Conservation (phyloP, 2,113 vertebrate genomes). For the Psilopogon haemacephalus region DNA sequence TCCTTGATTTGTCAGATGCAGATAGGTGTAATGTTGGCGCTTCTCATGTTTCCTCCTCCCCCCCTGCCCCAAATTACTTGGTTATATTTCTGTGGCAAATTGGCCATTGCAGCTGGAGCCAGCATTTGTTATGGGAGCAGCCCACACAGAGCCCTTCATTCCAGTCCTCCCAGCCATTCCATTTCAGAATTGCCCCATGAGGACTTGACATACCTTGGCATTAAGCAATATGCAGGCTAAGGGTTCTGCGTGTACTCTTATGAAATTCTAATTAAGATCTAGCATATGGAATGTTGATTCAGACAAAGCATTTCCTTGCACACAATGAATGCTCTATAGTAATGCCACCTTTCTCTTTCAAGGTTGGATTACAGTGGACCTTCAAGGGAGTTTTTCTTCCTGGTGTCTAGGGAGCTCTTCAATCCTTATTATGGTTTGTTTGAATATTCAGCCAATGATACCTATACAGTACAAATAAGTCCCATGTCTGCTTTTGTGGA, state of each 20-base stretch:
- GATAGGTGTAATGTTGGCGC: neutral
- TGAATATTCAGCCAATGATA: constrained; percentile 99
- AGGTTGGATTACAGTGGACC: constrained; percentile 99
- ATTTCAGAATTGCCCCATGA: neutral
- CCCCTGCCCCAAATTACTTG: neutral
- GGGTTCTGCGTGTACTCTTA: constrained; percentile 21
- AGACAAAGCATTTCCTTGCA: neutral
- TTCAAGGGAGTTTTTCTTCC: constrained; percentile 97
- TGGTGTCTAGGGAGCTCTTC: constrained; percentile 97
- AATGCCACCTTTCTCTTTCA: constrained; percentile 52
- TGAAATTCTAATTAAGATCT: neutral
- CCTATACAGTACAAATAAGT: constrained; percentile 99
- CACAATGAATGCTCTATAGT: neutral
- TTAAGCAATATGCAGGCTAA: neutral
- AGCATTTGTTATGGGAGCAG: neutral
- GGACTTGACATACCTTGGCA: neutral
- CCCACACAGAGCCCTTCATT: neutral
- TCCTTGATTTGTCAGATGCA: constrained; percentile 14
- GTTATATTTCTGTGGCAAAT: constrained; percentile 19
- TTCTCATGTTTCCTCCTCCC: neutral
- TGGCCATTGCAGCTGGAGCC: neutral
- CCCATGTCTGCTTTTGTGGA: constrained; percentile 99
- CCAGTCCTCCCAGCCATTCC: neutral
- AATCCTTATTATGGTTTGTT: constrained; percentile 99
- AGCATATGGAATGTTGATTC: neutral